Evolutionary conservation across 2,113 vertebrate species (phyloP), one percentile per base, ranked within the genome.

Genomic region (Anhinga anhinga): DNA sequence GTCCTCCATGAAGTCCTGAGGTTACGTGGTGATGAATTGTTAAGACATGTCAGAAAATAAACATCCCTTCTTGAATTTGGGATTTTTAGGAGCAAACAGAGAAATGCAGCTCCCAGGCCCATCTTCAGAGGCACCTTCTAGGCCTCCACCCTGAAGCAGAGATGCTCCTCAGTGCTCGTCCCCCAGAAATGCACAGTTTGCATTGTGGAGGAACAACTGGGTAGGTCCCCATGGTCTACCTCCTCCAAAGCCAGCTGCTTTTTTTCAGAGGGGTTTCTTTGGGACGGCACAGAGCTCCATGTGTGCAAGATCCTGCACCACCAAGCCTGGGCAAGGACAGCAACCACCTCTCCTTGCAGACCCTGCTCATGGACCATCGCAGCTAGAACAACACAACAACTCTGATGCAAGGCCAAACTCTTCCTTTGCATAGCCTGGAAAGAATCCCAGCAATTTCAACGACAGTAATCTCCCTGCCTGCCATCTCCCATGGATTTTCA

Each of bases 391-490:
- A 2, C 61, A 11, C 1, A 0, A 45, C 0, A 7, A 20, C 49
- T 34, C 42, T 13, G 12, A 47, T 9, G 11, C 14, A 65, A 93
- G 47, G 67, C 86, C 67, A 65, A 79, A 34, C 86, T 93, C 96
- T 76, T 91, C 82, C 92, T 94, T 18, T 93, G 91, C 67, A 78
- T 1, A 78, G 95, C n/a, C 72, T 91, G 94, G 93, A 97, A 97
- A 97, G 95, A 97, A 97, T 96, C 36, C 84, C 93, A 96, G 70
- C 76, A 84, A 93, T 97, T 79, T 52, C 76, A 78, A 49, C 1
- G 32, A 25, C 21, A 5, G 86, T 80, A 55, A 17, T 34, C 88
- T 86, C 79, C 77, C 73, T 70, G 52, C 70, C 88, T 53, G 73
- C 80, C 90, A 45, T 34, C 70, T 94, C 94, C 89, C 0, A 0